phyloP scores from a whole-genome alignment of 2,113 vertebrate genomes.

The Aleadryas rufinucha region DNA sequence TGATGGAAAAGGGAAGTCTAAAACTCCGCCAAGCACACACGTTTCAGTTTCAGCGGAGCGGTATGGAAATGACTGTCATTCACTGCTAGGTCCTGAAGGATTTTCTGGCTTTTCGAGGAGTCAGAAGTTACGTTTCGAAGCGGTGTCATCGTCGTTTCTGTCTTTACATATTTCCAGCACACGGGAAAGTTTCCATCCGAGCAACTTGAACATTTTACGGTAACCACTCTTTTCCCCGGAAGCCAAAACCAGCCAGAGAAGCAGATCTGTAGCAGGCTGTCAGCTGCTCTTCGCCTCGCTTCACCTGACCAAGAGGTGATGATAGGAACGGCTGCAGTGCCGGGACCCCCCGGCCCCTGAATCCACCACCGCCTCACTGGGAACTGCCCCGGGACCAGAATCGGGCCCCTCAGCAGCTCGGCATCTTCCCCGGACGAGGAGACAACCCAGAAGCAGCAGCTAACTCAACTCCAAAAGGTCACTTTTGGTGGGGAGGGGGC shows the following conservation, averaged over 20 bases:
- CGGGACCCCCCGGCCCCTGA: background rate
- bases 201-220: background rate
- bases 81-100: background rate
- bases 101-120: background rate
- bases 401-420: background rate
- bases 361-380: no score
- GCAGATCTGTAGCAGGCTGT: background rate
- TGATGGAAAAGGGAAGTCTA: background rate
- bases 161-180: background rate
- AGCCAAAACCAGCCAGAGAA: background rate
- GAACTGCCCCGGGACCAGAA: background rate
- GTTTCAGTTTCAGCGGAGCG: background rate
- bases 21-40: background rate
- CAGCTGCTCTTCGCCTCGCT: background rate
- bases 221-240: background rate
- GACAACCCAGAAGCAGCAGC: background rate
- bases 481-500: rapidly evolving
- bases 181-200: background rate
- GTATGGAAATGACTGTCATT: background rate
- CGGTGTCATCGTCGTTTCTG: background rate
- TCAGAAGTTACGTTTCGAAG: background rate
- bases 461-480: background rate
- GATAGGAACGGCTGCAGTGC: background rate
- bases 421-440: background rate
- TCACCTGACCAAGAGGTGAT: background rate